Conservation (phyloP, 2,113 vertebrate species). For the Tiliqua scincoides region DNA sequence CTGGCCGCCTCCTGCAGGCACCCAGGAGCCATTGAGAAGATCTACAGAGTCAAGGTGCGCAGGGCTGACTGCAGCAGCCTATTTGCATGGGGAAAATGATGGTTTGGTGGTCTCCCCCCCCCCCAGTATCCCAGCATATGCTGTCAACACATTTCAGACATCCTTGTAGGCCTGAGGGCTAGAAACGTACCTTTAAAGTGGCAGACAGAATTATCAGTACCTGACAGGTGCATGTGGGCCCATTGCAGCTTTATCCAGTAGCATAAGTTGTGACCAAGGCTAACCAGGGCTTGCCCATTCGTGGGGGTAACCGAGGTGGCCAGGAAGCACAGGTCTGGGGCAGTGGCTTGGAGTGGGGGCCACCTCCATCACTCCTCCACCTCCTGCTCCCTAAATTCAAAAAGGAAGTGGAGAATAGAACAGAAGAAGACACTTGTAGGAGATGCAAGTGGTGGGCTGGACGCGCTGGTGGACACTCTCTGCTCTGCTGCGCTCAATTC, state of each 20-base stretch:
- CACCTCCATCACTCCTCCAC: too few species aligned
- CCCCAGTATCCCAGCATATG: not conserved
- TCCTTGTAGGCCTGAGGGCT: not conserved
- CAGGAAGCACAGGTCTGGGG: too few species aligned
- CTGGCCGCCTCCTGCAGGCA: constrained; percentile 90
- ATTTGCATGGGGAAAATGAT: not conserved
- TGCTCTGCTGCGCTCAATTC: too few species aligned
- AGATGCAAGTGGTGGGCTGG: too few species aligned
- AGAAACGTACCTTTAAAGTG: not conserved
- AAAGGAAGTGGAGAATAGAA: too few species aligned
- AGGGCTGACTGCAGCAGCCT: not conserved
- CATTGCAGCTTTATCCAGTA: not conserved
- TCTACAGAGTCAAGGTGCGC: constrained; percentile 89
- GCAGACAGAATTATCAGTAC: not conserved
- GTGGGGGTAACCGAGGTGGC: too few species aligned
- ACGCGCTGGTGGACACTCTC: too few species aligned
- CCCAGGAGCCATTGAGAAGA: constrained; percentile 85
- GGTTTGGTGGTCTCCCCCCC: not conserved
- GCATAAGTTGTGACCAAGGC: not conserved
- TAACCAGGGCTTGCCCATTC: too few species aligned
- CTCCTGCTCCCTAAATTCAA: too few species aligned
- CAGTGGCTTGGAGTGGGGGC: too few species aligned
- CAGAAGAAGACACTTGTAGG: too few species aligned
- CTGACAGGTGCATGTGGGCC: not conserved
- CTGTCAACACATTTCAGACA: not conserved